Conservation (phyloP, 2,113 vertebrate species). For the Gopherus evgoodei region DNA sequence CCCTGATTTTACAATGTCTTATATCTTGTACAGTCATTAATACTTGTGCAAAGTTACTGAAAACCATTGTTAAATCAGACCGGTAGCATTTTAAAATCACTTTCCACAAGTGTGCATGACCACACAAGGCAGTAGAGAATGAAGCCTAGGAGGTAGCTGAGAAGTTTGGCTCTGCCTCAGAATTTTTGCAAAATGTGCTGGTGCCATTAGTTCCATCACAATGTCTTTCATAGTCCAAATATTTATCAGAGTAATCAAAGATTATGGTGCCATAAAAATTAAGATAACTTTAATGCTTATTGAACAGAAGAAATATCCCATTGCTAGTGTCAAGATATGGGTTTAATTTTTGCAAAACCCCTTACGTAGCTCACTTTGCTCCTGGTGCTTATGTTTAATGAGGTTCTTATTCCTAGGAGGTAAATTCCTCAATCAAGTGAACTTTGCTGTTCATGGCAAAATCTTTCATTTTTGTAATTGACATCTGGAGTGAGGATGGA, state of each 20-base stretch:
- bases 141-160: neutral
- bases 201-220: slow-evolving; percentile 48
- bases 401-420: slow-evolving; percentile 66
- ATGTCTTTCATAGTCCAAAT: slow-evolving; percentile 71
- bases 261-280: slow-evolving; percentile 71
- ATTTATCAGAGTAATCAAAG: slow-evolving; percentile 79
- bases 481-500: slow-evolving; percentile 63
- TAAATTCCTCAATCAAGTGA: slow-evolving; percentile 72
- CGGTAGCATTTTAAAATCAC: neutral
- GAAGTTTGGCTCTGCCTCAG: slow-evolving; percentile 23
- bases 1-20: neutral
- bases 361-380: slow-evolving; percentile 54
- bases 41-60: neutral
- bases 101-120: neutral
- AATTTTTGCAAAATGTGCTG: slow-evolving; percentile 18
- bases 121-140: neutral
- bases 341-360: slow-evolving; percentile 70
- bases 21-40: rapidly evolving
- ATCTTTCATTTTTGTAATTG: slow-evolving; percentile 52
- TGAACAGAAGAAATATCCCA: slow-evolving; percentile 70
- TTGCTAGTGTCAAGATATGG: slow-evolving; percentile 66
- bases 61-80: neutral
- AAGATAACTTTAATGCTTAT: slow-evolving; percentile 68
- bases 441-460: slow-evolving; percentile 51
- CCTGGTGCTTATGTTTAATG: slow-evolving; percentile 63